Evolutionary conservation across 2,888 invertebrate genomes (phyloP).

Genomic region (Byasa hedistus): DNA sequence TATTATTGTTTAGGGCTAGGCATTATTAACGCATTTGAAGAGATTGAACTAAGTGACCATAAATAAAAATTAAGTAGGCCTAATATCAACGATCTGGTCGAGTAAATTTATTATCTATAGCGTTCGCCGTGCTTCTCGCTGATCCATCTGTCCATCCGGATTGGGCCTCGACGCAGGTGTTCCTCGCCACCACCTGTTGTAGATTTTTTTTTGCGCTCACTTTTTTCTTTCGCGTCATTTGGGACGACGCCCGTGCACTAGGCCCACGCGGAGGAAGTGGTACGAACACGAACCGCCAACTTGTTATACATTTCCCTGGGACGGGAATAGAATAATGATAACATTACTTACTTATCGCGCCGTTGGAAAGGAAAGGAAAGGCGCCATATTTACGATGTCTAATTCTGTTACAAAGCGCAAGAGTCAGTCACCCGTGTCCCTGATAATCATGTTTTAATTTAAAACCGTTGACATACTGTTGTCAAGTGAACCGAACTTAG

Average conservation of each 20-base stretch:
- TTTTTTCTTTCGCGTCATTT: slow-evolving; percentile 17
- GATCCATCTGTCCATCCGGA: slow-evolving; percentile 15
- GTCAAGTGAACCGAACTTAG: neutral
- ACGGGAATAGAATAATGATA: slow-evolving; percentile 22
- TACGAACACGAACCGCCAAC: slow-evolving; percentile 7
- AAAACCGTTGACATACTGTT: neutral
- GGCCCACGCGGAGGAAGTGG: slow-evolving; percentile 7
- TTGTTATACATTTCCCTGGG: slow-evolving; percentile 12
- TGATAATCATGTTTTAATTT: slow-evolving; percentile 8
- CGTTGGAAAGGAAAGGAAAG: slow-evolving; percentile 15
- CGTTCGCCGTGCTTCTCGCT: slow-evolving; percentile 2
- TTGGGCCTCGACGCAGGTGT: slow-evolving; percentile 21
- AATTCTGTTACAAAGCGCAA: slow-evolving; percentile 13
- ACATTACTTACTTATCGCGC: slow-evolving; percentile 13
- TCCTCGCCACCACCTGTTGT: slow-evolving; percentile 19
- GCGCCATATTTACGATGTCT: slow-evolving; percentile 14
- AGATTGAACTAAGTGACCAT: neutral
- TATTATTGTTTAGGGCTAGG: too few species aligned
- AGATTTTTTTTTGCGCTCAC: slow-evolving; percentile 13
- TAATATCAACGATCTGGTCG: slow-evolving; percentile 20
- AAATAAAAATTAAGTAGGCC: slow-evolving; percentile 22
- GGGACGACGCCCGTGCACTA: neutral
- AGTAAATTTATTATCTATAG: slow-evolving; percentile 17
- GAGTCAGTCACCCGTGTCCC: slow-evolving; percentile 7
- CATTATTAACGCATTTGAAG: too few species aligned